Evolutionary conservation across 2,888 invertebrate species (phyloP), one percentile per base, ranked within the genome.

Genomic region (Auanema sp.): DNA sequence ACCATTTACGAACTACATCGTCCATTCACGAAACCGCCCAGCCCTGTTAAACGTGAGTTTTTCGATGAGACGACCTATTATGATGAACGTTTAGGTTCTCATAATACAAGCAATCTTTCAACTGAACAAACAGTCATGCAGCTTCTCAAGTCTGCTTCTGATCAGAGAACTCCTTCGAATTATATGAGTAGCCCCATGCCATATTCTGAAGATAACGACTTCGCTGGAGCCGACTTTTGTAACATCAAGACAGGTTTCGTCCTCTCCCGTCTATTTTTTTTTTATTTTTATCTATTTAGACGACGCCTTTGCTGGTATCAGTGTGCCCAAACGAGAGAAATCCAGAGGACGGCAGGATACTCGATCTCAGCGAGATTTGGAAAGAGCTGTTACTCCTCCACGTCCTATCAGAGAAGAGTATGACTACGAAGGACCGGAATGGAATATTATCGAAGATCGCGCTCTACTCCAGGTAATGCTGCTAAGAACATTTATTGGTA

Each of bases 381-480:
- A 44, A 4, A 33, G 62, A 16, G 50, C 62, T 2, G 56, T 62
- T 11, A 57, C 62, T 23, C 62, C 62, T 14, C 62, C 62, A 10
- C 21, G 25, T 5, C 50, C 57, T 5, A 47, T 59, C 16, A 54
- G 62, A 16, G 75, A 72, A 42, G 72, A 69, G 14, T 11, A 42
- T 2, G 71, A 73, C 49, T 71, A 66, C 24, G 73, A 89, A 65
- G 88, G 89, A 76, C 90, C 91, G 66, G 93, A 93, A 77, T 96
- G 95, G 95, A 88, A 90, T 71, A 89, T 92, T 65, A 89, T 91
- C 83, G 95, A 96, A 85, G 95, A 96, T 85, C 90, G 91, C 87
- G 90, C 91, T 25, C 87, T 95, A 63, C 87, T 94, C 16, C 91
- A 91, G 86, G 91, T 91, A 77, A 61, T 43, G 10, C n/a, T n/a